Conservation (phyloP, 2,113 vertebrate genomes). For the Aix galericulata region DNA sequence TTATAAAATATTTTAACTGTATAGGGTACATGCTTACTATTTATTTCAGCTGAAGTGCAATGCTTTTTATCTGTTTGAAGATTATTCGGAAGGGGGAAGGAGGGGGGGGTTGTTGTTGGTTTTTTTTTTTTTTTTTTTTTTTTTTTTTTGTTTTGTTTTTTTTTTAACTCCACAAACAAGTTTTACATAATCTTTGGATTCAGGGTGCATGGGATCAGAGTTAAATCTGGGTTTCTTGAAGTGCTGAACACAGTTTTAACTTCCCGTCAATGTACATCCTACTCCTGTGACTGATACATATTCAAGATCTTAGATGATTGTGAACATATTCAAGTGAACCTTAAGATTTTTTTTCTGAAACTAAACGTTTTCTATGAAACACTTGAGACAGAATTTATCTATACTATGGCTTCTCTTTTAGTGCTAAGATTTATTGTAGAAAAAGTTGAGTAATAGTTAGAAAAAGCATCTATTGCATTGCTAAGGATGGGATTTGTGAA, state of each 20-base stretch:
- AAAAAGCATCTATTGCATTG: background rate
- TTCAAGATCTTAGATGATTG: background rate
- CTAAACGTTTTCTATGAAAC: conserved; percentile 31
- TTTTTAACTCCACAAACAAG: background rate
- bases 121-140: too few species aligned
- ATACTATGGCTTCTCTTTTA: background rate
- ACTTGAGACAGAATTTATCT: background rate
- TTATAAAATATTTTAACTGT: background rate
- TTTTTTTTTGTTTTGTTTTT: background rate
- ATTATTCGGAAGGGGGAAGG: background rate
- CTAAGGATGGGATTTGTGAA: background rate
- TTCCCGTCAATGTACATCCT: background rate
- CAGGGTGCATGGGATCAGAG: background rate
- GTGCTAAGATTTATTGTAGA: background rate
- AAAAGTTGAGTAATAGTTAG: background rate
- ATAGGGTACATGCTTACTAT: background rate
- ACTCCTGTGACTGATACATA: background rate
- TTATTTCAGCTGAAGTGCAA: background rate
- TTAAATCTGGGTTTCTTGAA: conserved; percentile 9
- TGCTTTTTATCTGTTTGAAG: background rate
- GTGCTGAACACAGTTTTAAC: background rate
- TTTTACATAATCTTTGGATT: background rate
- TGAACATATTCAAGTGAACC: conserved; percentile 42
- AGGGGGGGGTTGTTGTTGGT: too few species aligned
- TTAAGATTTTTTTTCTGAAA: conserved; percentile 32